A percentile compares a stretch with the other conserved stretches of the same genome.
Evolutionary conservation across 1,140 invertebrate species (phyloP).

Genomic region (Popillia japonica): DNA sequence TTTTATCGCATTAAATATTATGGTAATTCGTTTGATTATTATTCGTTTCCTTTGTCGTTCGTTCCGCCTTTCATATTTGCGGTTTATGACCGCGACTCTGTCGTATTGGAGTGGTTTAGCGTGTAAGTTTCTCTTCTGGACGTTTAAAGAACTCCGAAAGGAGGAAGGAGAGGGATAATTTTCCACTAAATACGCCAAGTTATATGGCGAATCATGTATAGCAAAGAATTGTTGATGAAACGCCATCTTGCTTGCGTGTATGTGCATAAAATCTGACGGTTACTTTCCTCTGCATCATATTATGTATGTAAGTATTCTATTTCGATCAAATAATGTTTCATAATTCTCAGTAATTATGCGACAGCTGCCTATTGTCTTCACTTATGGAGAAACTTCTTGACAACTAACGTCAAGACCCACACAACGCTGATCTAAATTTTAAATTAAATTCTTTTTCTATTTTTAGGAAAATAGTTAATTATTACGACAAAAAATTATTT

Average conservation of each 20-base stretch:
- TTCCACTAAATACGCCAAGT: background rate
- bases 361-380: no score
- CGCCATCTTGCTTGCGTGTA: background rate
- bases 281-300: background rate
- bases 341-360: background rate
- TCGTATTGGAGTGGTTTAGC: background rate
- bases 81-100: background rate
- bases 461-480: no score
- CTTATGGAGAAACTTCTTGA: no score
- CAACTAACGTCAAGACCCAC: no score
- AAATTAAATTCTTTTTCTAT: no score
- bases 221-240: background rate
- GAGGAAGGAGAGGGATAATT: background rate
- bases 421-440: no score
- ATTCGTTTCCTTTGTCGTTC: background rate
- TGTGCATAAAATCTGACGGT: background rate
- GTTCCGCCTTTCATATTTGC: background rate
- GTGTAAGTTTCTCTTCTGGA: background rate
- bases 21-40: conserved; percentile 31
- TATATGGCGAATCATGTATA: background rate
- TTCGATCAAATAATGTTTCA: background rate
- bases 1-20: conserved; percentile 24
- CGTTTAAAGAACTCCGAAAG: background rate
- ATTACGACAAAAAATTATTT: no score
- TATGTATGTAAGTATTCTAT: background rate